Evolutionary conservation across 2,797 vertebrate genomes (phyloP).

Genomic region (Melanotaenia boesemani): DNA sequence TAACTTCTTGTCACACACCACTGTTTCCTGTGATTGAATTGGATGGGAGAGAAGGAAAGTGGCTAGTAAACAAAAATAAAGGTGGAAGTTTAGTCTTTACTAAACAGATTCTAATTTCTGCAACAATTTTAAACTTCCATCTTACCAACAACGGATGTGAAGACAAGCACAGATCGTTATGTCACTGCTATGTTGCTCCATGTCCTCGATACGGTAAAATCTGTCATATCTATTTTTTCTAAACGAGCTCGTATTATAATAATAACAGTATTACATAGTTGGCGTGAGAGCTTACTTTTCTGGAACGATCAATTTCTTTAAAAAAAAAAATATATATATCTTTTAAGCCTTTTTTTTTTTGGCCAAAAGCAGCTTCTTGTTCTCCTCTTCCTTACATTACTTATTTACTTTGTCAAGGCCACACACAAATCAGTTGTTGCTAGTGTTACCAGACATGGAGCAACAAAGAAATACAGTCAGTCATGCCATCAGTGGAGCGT

Average conservation of each 20-base stretch:
- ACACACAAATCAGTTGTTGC: not conserved
- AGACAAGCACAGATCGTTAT: not conserved
- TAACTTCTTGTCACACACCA: constrained; percentile 40
- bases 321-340: not conserved
- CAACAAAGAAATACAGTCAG: not conserved
- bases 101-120: constrained; percentile 33
- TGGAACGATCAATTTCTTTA: not conserved
- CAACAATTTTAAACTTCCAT: constrained; percentile 4
- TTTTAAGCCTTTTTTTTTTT: not conserved
- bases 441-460: not conserved
- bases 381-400: not conserved
- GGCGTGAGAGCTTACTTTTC: too few relatives aligned
- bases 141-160: not conserved
- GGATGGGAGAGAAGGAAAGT: constrained; percentile 37
- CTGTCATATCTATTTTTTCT: too few relatives aligned
- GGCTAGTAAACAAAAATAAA: constrained; percentile 43
- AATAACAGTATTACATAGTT: too few relatives aligned
- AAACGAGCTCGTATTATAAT: too few relatives aligned
- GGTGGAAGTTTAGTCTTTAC: constrained; percentile 34
- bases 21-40: constrained; percentile 71
- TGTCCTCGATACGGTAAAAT: not conserved
- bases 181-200: too few relatives aligned
- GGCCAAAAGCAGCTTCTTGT: not conserved
- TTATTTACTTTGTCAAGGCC: not conserved
- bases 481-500: not conserved